phyloP scores from a whole-genome alignment of 2,888 invertebrate genomes.

The Ernsta delagoae region DNA sequence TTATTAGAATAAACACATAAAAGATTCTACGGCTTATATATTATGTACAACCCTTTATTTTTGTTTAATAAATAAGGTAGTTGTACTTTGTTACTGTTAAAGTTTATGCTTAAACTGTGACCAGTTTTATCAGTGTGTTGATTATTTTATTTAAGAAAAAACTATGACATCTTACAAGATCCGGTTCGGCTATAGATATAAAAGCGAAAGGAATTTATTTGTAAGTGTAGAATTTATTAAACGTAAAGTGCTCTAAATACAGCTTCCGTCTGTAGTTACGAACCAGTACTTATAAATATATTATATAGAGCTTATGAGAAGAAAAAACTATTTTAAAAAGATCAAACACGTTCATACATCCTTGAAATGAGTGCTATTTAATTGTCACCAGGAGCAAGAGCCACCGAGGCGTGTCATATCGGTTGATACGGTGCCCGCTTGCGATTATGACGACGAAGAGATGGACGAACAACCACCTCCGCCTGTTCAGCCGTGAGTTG shows the following conservation, averaged over 20 bases:
- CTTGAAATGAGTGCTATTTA: no score
- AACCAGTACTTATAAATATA: no score
- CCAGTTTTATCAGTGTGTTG: neutral
- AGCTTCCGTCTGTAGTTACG: no score
- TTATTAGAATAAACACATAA: neutral
- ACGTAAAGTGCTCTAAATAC: no score
- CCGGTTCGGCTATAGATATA: constrained; percentile 28
- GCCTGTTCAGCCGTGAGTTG: constrained; percentile 40
- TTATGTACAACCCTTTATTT: neutral
- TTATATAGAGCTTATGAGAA: no score
- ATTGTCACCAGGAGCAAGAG: constrained; percentile 48
- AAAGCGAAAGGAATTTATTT: constrained; percentile 1
- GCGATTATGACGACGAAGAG: constrained; percentile 67
- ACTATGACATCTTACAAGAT: constrained; percentile 15
- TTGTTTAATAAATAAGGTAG: neutral
- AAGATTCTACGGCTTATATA: neutral
- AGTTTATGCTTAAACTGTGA: neutral
- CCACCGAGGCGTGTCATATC: constrained; percentile 58
- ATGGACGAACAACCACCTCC: constrained; percentile 62
- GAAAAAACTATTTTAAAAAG: no score
- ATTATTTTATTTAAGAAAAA: neutral
- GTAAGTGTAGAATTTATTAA: neutral
- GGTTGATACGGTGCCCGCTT: constrained; percentile 58
- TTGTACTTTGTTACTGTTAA: neutral
- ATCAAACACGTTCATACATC: no score